phyloP scores from a whole-genome alignment of 1,140 invertebrate genomes.

The Trichonephila clavipes region DNA sequence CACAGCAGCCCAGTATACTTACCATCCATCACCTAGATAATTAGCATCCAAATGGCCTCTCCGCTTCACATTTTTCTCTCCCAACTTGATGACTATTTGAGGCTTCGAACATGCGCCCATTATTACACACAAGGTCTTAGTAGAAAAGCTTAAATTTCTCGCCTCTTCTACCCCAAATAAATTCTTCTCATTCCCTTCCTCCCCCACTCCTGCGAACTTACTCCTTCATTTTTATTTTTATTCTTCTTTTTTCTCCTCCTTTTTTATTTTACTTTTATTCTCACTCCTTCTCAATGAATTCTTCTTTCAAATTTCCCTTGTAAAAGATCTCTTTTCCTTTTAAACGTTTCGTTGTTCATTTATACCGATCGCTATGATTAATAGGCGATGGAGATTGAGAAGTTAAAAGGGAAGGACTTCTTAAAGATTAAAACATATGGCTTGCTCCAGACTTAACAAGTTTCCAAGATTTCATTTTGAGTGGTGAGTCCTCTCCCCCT shows the following conservation, averaged over 20 bases:
- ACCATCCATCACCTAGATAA: slow-evolving; percentile 76
- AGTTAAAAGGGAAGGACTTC: slow-evolving; percentile 58
- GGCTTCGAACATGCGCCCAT: slow-evolving; percentile 72
- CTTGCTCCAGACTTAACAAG: slow-evolving; percentile 72
- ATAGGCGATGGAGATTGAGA: slow-evolving; percentile 65
- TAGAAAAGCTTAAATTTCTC: slow-evolving; percentile 75
- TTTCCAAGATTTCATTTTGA: slow-evolving; percentile 77
- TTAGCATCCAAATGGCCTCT: slow-evolving; percentile 77
- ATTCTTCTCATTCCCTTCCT: slow-evolving; percentile 41
- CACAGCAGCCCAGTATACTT: slow-evolving; percentile 66
- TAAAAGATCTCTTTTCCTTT: slow-evolving; percentile 71
- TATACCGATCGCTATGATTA: slow-evolving; percentile 65
- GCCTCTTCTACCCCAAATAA: slow-evolving; percentile 62
- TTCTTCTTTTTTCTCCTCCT: not conserved
- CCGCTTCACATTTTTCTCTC: slow-evolving; percentile 73
- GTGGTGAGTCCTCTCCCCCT: slow-evolving; percentile 13
- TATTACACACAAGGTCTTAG: slow-evolving; percentile 76
- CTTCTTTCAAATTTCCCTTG: slow-evolving; percentile 68
- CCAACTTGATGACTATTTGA: slow-evolving; percentile 74
- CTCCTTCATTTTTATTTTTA: not conserved
- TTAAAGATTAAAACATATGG: slow-evolving; percentile 76
- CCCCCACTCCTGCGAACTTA: not conserved
- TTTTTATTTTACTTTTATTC: not conserved
- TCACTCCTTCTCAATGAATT: not conserved
- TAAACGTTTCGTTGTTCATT: slow-evolving; percentile 73